These are phyloP conservation scores for Pocota personata DNA, from an alignment of 2,888 invertebrate species.

Conservation along the genomic window DNA sequence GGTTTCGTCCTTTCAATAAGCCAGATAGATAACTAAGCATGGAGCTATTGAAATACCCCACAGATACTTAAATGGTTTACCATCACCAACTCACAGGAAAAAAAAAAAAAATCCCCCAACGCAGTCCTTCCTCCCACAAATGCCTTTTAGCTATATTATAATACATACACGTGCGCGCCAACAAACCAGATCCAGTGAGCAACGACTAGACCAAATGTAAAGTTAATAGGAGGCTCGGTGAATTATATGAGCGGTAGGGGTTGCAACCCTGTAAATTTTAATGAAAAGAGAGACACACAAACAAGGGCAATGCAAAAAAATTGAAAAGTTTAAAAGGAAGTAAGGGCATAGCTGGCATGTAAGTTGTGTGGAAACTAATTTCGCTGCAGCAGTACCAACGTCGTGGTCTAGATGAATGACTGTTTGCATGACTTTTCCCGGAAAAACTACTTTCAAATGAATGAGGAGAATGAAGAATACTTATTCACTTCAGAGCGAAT, in stretches of 20 bases:
- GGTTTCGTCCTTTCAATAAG: constrained; percentile 35
- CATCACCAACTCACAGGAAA: constrained; percentile 1
- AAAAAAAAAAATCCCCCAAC: neutral
- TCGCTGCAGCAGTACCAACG: neutral
- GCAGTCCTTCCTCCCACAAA: constrained; percentile 3
- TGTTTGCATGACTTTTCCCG: neutral
- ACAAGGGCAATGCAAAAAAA: neutral
- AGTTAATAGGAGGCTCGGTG: constrained; percentile 11
- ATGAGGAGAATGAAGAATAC: neutral
- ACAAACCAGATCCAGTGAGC: neutral
- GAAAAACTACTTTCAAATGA: constrained; percentile 1
- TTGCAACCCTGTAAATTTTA: constrained; percentile 8
- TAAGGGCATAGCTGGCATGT: neutral
- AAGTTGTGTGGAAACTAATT: neutral
- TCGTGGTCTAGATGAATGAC: constrained; percentile 2
- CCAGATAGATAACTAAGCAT: constrained; percentile 10
- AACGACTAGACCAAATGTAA: constrained; percentile 38
- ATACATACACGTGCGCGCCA: neutral
- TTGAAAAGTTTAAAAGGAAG: neutral
- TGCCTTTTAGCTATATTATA: neutral
- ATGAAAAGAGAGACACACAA: constrained; percentile 6
- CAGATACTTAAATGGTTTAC: constrained; percentile 17
- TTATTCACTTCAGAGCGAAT: neutral
- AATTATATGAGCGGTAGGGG: neutral
- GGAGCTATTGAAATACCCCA: constrained; percentile 14